Percentiles rank a stretch among this genome's conserved stretches.
Evolutionary conservation across 2,113 vertebrate species (phyloP).

Genomic region (Piprites chloris): DNA sequence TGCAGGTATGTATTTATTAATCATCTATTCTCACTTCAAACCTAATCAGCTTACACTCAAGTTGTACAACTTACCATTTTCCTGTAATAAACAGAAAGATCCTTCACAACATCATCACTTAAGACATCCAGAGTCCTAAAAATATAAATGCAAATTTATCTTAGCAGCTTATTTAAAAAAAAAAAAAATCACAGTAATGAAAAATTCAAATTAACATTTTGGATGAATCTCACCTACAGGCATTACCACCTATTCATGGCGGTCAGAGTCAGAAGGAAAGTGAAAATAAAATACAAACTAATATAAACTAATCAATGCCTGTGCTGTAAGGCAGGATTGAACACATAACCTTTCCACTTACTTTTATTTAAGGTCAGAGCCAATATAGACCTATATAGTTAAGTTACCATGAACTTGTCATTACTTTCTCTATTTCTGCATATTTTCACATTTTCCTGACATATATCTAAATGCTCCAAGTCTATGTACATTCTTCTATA

Average conservation of each 20-base stretch:
- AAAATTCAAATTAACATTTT: neutral
- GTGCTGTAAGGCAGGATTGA: neutral
- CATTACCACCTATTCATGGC: neutral
- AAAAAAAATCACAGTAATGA: neutral
- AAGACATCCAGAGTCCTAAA: constrained; percentile 90
- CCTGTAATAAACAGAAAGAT: constrained; percentile 88
- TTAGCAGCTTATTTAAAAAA: neutral
- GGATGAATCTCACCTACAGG: neutral
- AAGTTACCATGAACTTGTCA: neutral
- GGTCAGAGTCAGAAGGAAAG: neutral
- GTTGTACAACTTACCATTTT: constrained; percentile 81
- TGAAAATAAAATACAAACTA: neutral
- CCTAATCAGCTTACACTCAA: neutral
- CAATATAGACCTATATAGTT: neutral
- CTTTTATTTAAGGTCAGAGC: neutral
- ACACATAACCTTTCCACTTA: neutral
- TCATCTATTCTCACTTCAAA: neutral
- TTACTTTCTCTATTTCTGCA: neutral
- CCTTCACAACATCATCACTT: constrained; percentile 88
- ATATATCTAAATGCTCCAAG: neutral
- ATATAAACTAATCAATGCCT: neutral
- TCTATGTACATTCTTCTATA: neutral
- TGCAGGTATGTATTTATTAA: neutral
- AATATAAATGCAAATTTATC: neutral
- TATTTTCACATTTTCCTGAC: neutral